phyloP scores from a whole-genome alignment of 1,140 invertebrate species.

The Bursaphelenchus mucronatus region DNA sequence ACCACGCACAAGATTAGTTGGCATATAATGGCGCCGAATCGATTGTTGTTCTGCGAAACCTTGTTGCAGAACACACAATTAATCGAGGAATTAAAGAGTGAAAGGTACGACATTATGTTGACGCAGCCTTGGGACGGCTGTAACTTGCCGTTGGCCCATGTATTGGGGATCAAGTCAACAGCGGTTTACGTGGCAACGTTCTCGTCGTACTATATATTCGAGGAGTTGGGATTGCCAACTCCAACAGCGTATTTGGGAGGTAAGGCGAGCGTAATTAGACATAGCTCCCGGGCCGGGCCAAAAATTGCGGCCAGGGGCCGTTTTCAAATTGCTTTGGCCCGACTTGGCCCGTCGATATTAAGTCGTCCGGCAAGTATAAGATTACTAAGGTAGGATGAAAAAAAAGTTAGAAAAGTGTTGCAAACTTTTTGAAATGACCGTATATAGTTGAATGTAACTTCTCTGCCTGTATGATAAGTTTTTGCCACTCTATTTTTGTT shows the following conservation, averaged over 20 bases:
- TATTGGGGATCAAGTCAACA: conserved; percentile 13
- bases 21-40: neutral
- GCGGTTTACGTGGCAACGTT: conserved; percentile 6
- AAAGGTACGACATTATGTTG: conserved; percentile 15
- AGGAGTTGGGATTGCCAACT: conserved; percentile 5
- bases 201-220: conserved; percentile 10
- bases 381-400: no score
- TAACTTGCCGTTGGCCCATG: conserved; percentile 1
- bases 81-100: conserved; percentile 10
- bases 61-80: neutral
- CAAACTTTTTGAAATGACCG: no score
- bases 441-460: no score
- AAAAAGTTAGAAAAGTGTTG: no score
- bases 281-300: no score
- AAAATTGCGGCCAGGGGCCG: no score
- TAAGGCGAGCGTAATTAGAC: no score
- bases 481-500: no score
- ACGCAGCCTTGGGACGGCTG: conserved; percentile 16
- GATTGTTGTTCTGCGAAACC: neutral
- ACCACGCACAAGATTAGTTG: neutral
- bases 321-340: no score
- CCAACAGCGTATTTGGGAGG: conserved; percentile 16
- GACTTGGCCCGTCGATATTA: no score
- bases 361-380: no score
- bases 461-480: no score